Percentiles rank a stretch among this genome's conserved stretches.
phyloP scores from a whole-genome alignment of 2,888 invertebrate genomes.

The Zootermopsis nevadensis region DNA sequence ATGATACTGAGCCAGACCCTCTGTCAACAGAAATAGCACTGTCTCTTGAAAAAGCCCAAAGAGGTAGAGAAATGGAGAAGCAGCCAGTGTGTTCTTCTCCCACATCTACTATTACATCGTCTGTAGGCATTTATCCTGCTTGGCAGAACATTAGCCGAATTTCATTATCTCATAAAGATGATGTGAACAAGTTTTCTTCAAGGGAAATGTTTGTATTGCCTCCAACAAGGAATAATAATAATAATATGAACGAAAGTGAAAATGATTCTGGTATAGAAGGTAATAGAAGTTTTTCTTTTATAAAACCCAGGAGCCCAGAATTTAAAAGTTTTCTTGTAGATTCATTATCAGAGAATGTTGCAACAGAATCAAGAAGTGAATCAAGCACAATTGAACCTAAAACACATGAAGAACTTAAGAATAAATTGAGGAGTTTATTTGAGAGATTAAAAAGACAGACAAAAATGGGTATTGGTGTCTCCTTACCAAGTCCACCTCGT shows the following conservation, averaged over 20 bases:
- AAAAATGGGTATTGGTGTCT: not conserved
- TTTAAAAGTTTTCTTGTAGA: constrained; percentile 17
- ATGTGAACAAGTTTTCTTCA: not conserved
- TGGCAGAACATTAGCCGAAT: constrained; percentile 18
- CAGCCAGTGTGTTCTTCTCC: constrained; percentile 22
- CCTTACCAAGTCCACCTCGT: constrained; percentile 17
- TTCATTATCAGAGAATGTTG: not conserved
- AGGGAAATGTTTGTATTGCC: not conserved
- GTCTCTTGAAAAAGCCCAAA: not conserved
- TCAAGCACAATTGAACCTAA: not conserved
- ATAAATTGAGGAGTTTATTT: not conserved
- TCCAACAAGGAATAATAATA: not conserved
- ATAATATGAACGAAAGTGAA: not conserved
- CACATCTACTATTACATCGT: not conserved
- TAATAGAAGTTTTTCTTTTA: not conserved
- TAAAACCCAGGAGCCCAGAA: not conserved
- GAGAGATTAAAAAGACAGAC: not conserved
- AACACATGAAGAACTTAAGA: constrained; percentile 2
- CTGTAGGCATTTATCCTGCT: not conserved
- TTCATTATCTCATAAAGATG: not conserved
- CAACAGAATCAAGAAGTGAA: not conserved
- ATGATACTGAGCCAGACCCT: not conserved
- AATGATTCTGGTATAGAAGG: not conserved
- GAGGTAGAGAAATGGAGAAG: not conserved
- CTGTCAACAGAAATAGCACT: not conserved